Base-by-base conservation (phyloP, 2,797 vertebrate species). In the Ceryle rudis region DNA sequence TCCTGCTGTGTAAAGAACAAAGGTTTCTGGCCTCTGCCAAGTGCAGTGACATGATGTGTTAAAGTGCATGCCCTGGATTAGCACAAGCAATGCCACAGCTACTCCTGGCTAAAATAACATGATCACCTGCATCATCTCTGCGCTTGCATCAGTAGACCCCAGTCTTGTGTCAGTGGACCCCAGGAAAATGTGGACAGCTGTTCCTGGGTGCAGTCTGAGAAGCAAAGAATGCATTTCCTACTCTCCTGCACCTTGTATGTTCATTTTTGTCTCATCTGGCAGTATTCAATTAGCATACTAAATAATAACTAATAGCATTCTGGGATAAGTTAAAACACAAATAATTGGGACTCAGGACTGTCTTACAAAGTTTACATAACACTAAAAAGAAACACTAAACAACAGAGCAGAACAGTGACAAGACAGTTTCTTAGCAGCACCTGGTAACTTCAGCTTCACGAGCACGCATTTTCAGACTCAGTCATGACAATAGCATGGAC, bases 1-100 rank as follows among this genome's bases (percentile, higher is more conserved):
- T 75, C 61, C 81, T 83, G 77, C 70, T 83, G 55, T n/a, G 75
- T 64, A 80, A 82, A 83, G 73, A 93, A 61, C 65, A 92, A 74
- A 94, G 77, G 66, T 78, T 89, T 78, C 72, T 92, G 52, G 78
- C 41, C 80, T 65, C 57, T 83, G 82, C 41, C 67, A 65, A 20
- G 2, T 25, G 55, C 83, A 81, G n/a, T 37, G 75, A 69, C 26
- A 47, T 0, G 33, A 70, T 1, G 4, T 11, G 74, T 85, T 91
- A 20, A 69, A 75, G 62, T 20, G 69, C 46, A 3, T 18, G 75
- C 39, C 58, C 81, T 65, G 4, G 4, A 33, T 7, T 60, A 91
- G 74, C 64, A 66, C 3, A 17, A 72, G 64, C 22, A 61, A 6
- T 6, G 18, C 14, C 61, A 37, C 42, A n/a, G 39, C 8, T 33